These are phyloP conservation scores for Sarcophaga peregrina DNA, from an alignment of 1,140 invertebrate genomes.

Conservation along the genomic window DNA sequence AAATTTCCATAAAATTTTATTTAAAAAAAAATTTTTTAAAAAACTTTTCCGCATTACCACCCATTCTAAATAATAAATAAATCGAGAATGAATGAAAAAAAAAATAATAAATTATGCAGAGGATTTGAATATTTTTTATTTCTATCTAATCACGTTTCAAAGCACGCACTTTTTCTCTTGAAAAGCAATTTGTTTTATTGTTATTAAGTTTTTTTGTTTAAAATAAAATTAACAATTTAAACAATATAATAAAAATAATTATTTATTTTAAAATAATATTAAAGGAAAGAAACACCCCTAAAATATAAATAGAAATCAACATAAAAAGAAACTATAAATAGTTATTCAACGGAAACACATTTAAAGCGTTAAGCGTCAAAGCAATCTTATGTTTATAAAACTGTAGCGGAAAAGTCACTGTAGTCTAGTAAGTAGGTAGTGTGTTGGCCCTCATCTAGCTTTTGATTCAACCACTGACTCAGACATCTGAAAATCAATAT, in stretches of 20 bases:
- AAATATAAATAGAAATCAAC: neutral
- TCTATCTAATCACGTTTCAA: conserved; percentile 23
- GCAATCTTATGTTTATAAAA: neutral
- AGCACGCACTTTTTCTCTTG: neutral
- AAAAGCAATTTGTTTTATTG: too few relatives aligned
- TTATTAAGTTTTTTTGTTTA: too few relatives aligned
- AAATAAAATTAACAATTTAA: neutral
- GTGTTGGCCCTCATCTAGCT: too few relatives aligned
- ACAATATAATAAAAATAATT: neutral
- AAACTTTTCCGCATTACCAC: conserved; percentile 29
- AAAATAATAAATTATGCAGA: conserved; percentile 12
- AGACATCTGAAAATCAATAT: too few relatives aligned
- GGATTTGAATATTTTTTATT: too few relatives aligned
- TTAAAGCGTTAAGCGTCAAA: neutral
- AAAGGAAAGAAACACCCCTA: neutral
- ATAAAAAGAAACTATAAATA: neutral
- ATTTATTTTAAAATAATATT: neutral
- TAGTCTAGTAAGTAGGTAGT: too few relatives aligned
- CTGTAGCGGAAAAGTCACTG: too few relatives aligned
- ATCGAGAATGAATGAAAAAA: neutral
- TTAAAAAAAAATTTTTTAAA: neutral
- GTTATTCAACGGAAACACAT: neutral
- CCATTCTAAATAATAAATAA: neutral
- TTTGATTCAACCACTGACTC: too few relatives aligned
- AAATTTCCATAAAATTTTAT: conserved; percentile 18